Evolutionary conservation across 1,140 invertebrate genomes (phyloP), one percentile per base, ranked within the genome.

Genomic region (Contarinia nasturtii): DNA sequence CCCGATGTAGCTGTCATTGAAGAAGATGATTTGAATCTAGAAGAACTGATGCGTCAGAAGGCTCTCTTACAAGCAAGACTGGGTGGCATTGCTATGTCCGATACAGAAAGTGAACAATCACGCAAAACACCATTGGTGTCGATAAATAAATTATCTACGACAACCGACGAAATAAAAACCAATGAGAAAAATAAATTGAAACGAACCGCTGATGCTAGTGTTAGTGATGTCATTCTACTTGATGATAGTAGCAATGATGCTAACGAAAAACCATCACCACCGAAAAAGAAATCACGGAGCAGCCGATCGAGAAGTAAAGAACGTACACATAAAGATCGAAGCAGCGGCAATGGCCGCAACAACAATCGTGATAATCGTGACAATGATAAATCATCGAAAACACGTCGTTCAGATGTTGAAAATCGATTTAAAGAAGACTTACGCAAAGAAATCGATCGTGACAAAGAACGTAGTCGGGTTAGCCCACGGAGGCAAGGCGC

Each of bases 31-130:
- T 77, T 88, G 49, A 86, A 89, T 63, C 63, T 89, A 7, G 86
- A 89, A 59, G 86, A 89, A 51, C 64, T 90, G 49, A 88, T 88
- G 83, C 79, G 79, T 55, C 84, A 88, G 62, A 89, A 89, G 66
- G 83, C 82, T 59, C 53, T 77, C 17, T 59, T 79, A 47, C 75
- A 79, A 58, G 75, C 75, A 18, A 67, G 74, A 36, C 59, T 79
- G 36, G 73, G 73, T 34, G 72, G 70, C 34, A 75, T 74, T 51
- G 62, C 58, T 3, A 27, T 27, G 55, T 72, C 71, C 1, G 72
- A 75, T 45, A 56, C 63, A 15, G 66, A 67, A 47, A 56, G 56
- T 15, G 58, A 56, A 33, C 3, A 27, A 5, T 27, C 27, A 27
- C 27, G 10, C 27, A 27, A 27, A 10, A 27, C 27, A 27, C 27